Evolutionary conservation across 1,140 invertebrate species (phyloP).

Genomic region (Drosophila prosaltans): DNA sequence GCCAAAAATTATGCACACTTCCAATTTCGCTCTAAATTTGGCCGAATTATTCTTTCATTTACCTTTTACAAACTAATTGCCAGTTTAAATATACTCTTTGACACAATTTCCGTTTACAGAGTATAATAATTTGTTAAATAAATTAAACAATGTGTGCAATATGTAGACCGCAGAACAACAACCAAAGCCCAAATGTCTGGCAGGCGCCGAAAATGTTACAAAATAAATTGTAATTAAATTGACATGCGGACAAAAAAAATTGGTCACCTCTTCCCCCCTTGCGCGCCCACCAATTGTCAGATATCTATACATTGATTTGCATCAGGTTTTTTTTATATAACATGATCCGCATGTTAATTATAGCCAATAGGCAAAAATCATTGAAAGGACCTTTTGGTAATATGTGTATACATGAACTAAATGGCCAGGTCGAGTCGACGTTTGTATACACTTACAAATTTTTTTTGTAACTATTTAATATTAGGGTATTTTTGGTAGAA

Average conservation of each 20-base stretch:
- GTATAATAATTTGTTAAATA: conserved; percentile 2
- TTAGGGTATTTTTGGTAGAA: no score
- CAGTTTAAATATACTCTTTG: no score
- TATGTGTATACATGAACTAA: not conserved
- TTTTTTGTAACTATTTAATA: no score
- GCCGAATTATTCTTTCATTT: no score
- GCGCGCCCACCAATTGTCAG: not conserved
- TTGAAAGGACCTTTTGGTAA: conserved; percentile 29
- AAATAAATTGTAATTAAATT: conserved; percentile 62
- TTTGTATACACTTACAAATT: no score
- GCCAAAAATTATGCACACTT: no score
- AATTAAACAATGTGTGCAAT: conserved; percentile 3
- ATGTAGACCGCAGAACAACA: conserved; percentile 7
- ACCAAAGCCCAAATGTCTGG: not conserved
- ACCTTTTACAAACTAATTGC: no score
- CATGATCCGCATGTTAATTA: conserved; percentile 49
- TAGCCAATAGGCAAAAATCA: conserved; percentile 45
- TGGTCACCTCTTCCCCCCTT: not conserved
- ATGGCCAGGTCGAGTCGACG: no score
- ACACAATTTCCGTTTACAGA: not conserved
- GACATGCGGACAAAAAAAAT: conserved; percentile 19
- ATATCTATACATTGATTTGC: not conserved
- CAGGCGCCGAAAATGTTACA: conserved; percentile 17
- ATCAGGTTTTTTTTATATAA: conserved; percentile 11
- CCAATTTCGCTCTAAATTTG: no score